Percentiles rank a stretch among this genome's conserved stretches.
Evolutionary conservation across 1,140 invertebrate species (phyloP).

Genomic region (Leptopilina clavipes): DNA sequence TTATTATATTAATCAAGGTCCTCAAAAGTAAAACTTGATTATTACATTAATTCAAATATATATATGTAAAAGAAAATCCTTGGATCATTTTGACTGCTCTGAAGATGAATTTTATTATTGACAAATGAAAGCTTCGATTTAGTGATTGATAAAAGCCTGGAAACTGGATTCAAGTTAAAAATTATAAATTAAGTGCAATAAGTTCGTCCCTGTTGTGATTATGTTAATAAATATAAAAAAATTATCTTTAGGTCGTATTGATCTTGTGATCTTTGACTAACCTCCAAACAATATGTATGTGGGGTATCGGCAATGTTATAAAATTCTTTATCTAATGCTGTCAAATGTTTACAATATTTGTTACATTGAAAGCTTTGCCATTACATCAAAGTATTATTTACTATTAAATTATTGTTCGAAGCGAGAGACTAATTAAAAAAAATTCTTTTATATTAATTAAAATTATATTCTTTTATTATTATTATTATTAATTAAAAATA

Average conservation of each 20-base stretch:
- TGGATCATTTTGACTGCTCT: no score
- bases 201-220: slow-evolving; percentile 15
- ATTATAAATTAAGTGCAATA: background rate
- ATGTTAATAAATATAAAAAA: slow-evolving; percentile 3
- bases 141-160: slow-evolving; percentile 10
- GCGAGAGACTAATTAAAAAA: no score
- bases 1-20: no score
- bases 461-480: no score
- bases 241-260: slow-evolving; percentile 1
- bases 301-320: slow-evolving; percentile 3
- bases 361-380: background rate
- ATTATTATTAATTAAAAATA: no score
- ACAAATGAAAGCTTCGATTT: background rate
- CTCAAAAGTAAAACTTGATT: no score
- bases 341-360: background rate
- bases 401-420: no score
- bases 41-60: no score
- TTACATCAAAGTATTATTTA: no score
- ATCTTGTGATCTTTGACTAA: slow-evolving; percentile 30
- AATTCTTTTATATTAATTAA: no score
- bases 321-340: background rate
- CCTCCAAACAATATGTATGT: background rate
- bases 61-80: background rate
- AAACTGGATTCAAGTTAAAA: slow-evolving; percentile 11
- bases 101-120: no score